A percentile compares a stretch with the other conserved stretches of the same genome.
Conservation (phyloP, 2,797 vertebrate genomes). For the Geotria australis region DNA sequence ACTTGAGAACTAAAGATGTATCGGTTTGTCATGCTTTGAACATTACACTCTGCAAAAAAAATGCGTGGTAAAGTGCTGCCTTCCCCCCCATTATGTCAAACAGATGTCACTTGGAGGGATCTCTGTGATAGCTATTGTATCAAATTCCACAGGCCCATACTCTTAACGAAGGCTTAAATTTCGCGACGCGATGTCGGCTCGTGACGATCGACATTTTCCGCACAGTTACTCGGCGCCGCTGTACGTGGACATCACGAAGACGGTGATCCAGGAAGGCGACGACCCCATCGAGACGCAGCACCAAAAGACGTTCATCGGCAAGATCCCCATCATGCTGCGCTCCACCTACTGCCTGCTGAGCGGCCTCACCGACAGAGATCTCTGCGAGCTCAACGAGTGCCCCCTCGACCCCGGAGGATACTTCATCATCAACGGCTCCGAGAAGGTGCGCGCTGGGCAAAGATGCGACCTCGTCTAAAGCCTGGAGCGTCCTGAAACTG, state of each 20-base stretch:
- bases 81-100: too few species aligned
- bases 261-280: slow-evolving; percentile 87
- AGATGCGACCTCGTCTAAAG: too few species aligned
- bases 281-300: slow-evolving; percentile 88
- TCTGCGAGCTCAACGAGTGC: slow-evolving; percentile 88
- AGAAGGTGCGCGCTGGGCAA: slow-evolving; percentile 29
- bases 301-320: slow-evolving; percentile 95
- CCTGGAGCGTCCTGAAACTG: too few species aligned
- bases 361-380: slow-evolving; percentile 65
- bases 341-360: slow-evolving; percentile 87
- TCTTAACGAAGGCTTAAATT: too few species aligned
- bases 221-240: slow-evolving; percentile 70
- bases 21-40: too few species aligned
- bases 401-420: slow-evolving; percentile 87
- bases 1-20: too few species aligned
- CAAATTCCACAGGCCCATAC: too few species aligned
- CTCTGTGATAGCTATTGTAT: too few species aligned
- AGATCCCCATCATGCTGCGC: slow-evolving; percentile 95
- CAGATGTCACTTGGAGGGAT: too few species aligned
- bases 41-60: too few species aligned
- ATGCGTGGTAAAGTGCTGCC: too few species aligned
- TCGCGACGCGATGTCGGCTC: too few species aligned
- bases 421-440: slow-evolving; percentile 96
- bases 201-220: slow-evolving; percentile 1
- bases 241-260: slow-evolving; percentile 95